Conservation (phyloP, 1,140 invertebrate species). For the Tribolium castaneum region DNA sequence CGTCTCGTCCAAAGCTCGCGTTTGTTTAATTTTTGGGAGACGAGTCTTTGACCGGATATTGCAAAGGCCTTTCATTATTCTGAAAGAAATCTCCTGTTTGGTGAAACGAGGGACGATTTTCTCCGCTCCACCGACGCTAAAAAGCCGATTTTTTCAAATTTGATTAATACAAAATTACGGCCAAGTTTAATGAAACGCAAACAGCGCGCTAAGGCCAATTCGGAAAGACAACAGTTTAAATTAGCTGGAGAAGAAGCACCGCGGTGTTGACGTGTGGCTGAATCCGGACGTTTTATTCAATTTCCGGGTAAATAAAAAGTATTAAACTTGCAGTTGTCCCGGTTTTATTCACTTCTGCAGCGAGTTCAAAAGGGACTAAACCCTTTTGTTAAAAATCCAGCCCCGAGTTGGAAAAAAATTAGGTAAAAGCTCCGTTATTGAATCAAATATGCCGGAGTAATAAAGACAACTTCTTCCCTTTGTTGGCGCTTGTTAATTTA, state of each 20-base stretch:
- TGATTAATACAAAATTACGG: neutral
- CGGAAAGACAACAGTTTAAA: neutral
- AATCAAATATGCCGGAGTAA: constrained; percentile 8
- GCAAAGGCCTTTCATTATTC: constrained; percentile 4
- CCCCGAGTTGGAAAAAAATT: neutral
- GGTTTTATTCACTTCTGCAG: too few species aligned
- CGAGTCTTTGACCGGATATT: neutral
- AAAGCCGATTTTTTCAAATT: neutral
- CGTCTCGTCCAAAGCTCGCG: neutral
- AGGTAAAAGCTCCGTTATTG: neutral
- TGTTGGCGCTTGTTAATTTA: constrained; percentile 21
- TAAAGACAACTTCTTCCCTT: constrained; percentile 19
- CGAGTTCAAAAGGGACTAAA: too few species aligned
- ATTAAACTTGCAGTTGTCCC: neutral
- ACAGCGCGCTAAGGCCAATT: neutral
- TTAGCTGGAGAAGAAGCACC: neutral
- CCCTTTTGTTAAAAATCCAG: too few species aligned
- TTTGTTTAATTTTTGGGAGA: constrained; percentile 7
- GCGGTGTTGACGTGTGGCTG: neutral
- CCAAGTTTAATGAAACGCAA: neutral
- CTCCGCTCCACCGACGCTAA: neutral
- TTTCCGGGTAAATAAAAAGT: neutral
- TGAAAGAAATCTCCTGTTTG: neutral
- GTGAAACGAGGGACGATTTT: constrained; percentile 3
- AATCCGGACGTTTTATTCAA: neutral